Conservation (phyloP, 2,113 vertebrate genomes). For the Trogon melanurus region DNA sequence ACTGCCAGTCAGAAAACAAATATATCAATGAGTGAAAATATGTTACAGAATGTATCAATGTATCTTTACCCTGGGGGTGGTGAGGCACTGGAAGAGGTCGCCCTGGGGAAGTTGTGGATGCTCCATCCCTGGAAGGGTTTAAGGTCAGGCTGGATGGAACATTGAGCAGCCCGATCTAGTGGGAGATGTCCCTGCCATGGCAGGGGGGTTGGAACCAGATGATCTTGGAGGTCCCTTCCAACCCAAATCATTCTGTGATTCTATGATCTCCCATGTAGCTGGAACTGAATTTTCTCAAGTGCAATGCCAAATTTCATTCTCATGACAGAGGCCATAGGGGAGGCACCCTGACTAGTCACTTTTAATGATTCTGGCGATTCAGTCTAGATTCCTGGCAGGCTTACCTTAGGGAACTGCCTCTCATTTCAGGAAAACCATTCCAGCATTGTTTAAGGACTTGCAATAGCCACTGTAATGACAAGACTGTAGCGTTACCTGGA, state of each 20-base stretch:
- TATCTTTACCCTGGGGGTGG: background rate
- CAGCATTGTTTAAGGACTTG: background rate
- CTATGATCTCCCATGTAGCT: background rate
- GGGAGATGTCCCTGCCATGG: too few relatives aligned
- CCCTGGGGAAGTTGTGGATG: too few relatives aligned
- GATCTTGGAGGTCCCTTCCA: too few relatives aligned
- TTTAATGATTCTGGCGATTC: accelerated
- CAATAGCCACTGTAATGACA: background rate
- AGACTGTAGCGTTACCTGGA: slow-evolving; percentile 80
- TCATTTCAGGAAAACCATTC: background rate
- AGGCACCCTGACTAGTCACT: background rate
- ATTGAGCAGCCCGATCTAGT: too few relatives aligned
- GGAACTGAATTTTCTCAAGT: background rate
- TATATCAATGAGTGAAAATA: background rate
- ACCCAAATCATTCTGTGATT: too few relatives aligned
- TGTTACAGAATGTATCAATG: background rate
- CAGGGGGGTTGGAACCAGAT: too few relatives aligned
- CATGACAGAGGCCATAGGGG: background rate
- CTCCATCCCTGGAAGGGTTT: too few relatives aligned
- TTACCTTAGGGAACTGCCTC: background rate
- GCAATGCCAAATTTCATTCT: background rate
- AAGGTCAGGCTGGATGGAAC: too few relatives aligned
- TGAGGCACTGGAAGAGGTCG: too few relatives aligned
- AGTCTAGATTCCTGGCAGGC: background rate
- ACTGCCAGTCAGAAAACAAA: background rate